These are phyloP conservation scores for Sebastes vulpes DNA, from an alignment of 2,797 vertebrate species.

Conservation along the genomic window DNA sequence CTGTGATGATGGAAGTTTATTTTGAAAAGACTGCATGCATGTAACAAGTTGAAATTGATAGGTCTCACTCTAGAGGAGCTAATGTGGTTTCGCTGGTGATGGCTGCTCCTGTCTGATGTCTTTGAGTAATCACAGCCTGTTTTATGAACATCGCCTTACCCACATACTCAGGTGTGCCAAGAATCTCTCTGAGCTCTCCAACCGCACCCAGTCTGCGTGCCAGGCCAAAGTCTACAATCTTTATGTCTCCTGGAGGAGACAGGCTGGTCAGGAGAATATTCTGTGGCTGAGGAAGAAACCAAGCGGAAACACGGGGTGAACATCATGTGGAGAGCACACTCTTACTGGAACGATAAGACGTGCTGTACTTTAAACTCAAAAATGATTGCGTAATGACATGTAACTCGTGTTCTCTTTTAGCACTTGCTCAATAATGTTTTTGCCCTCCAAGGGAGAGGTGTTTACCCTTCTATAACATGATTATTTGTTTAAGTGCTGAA, in stretches of 20 bases:
- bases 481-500: background rate
- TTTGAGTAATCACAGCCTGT: background rate
- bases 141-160: conserved; percentile 82
- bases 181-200: conserved; percentile 93
- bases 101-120: background rate
- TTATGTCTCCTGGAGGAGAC: conserved; percentile 93
- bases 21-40: too few relatives aligned
- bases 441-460: background rate
- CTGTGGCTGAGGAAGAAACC: conserved; percentile 88
- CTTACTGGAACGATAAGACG: background rate
- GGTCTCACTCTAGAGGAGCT: background rate
- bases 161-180: conserved; percentile 97
- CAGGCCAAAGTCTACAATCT: conserved; percentile 98
- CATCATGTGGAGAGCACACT: background rate
- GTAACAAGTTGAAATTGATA: too few relatives aligned
- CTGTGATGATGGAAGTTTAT: too few relatives aligned
- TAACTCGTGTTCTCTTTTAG: background rate
- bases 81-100: background rate
- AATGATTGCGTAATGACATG: background rate
- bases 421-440: background rate
- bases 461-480: background rate
- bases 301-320: background rate
- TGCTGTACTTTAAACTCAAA: background rate
- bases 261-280: conserved; percentile 94
- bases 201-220: conserved; percentile 91